Base-by-base conservation (phyloP, 1,140 invertebrate genomes). In the Sarcophaga bullata region DNA sequence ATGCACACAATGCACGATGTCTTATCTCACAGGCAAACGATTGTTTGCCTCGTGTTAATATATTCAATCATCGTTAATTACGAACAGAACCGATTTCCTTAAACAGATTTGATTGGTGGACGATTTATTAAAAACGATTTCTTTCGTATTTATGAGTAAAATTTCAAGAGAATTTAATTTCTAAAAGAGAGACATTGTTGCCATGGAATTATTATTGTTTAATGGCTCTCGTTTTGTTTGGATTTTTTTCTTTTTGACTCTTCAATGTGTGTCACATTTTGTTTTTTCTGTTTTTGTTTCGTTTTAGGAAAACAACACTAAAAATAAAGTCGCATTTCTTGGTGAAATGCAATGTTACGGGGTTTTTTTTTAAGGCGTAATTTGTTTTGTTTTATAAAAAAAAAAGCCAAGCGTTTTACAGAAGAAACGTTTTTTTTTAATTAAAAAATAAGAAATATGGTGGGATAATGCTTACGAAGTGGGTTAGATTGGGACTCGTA, bases 271-370 rank as follows among this genome's bases (percentile, higher is more conserved):
- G 54, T 58, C 15, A 58, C 7, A 0, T 58, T 58, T 11, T 58
- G 54, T 58, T 58, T 4, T 58, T 58, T 58, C 15, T n/a, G 7
- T 13, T 58, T n/a, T 52, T 52, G 9, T 52, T 13, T 52, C 50
- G 50, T 52, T 52, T 52, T 52, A 1, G 8, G 8, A 52, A 52
- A 52, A 52, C 8, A 52, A 10, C 8, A 52, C 10, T 25, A 68
- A 68, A 25, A 68, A 68, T 68, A 68, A 68, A 17, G 62, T 68
- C 62, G 62, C 62, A 68, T 68, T 68, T 68, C 17, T 25, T 5
- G 62, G 62, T 8, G 5, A 58, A 58, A 58, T 58, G 54, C 13
- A 58, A 58, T 15, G 54, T 58, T 13, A 7, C 54, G 54, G n/a
- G 15, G n/a, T n/a, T 58, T 58, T 58, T 13, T 13, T 58, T 6